phyloP scores from a whole-genome alignment of 2,888 invertebrate genomes.

The Linnaemya vulpina region DNA sequence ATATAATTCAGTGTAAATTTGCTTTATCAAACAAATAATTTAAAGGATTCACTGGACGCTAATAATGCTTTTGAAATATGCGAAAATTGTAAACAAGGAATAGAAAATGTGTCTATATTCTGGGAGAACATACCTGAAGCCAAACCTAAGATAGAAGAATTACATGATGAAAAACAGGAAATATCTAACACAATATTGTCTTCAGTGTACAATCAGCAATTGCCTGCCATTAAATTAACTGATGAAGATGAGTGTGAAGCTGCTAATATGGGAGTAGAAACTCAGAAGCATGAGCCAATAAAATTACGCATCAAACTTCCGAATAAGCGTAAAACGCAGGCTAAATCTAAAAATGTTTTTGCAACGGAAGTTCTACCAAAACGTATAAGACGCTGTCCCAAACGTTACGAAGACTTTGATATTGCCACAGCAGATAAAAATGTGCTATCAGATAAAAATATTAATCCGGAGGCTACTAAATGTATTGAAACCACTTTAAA shows the following conservation, averaged over 20 bases:
- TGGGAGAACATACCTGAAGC: conserved; percentile 57
- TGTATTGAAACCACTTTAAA: conserved; percentile 1
- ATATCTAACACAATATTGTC: neutral
- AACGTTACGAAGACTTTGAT: conserved; percentile 80
- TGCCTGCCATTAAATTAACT: neutral
- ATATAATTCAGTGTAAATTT: neutral
- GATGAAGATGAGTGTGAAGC: neutral
- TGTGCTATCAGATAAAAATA: neutral
- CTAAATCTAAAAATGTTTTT: neutral
- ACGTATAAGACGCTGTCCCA: conserved; percentile 80
- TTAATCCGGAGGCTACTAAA: too few species aligned
- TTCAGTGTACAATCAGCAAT: neutral
- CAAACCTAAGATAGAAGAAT: neutral
- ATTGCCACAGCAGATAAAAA: neutral
- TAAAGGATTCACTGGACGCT: conserved; percentile 3
- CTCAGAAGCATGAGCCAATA: neutral
- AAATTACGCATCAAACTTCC: conserved; percentile 42
- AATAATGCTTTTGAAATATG: conserved; percentile 11
- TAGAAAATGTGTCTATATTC: conserved; percentile 29
- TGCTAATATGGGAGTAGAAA: neutral
- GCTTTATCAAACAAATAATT: neutral
- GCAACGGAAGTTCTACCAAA: neutral
- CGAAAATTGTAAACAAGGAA: conserved; percentile 25
- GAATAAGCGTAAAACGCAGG: neutral
- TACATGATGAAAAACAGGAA: neutral